Evolutionary conservation across 1,140 invertebrate genomes (phyloP).

Genomic region (Leucophenga varia): DNA sequence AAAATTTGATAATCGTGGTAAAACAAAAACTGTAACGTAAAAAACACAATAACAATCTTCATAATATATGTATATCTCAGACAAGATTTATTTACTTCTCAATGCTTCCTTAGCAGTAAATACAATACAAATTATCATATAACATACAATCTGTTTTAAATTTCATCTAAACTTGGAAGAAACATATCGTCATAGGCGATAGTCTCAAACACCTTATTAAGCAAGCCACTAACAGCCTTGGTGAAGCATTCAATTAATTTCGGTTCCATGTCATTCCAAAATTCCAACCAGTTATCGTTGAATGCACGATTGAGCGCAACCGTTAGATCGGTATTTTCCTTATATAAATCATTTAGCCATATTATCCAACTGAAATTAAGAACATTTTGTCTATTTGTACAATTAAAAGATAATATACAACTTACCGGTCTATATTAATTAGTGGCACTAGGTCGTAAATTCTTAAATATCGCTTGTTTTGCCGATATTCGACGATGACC

Average conservation of each 20-base stretch:
- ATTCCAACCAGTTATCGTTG: slow-evolving; percentile 30
- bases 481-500: slow-evolving; percentile 24
- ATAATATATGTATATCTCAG: too few species aligned
- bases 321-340: slow-evolving; percentile 28
- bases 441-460: slow-evolving; percentile 23
- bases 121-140: too few species aligned
- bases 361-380: slow-evolving; percentile 28
- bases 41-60: too few species aligned
- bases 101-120: too few species aligned
- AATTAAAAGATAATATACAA: too few species aligned
- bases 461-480: slow-evolving; percentile 29
- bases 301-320: slow-evolving; percentile 16
- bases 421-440: slow-evolving; percentile 30
- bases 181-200: slow-evolving; percentile 39
- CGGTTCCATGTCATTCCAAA: slow-evolving; percentile 31
- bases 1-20: slow-evolving; percentile 23
- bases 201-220: slow-evolving; percentile 23
- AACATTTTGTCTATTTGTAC: too few species aligned
- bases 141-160: too few species aligned
- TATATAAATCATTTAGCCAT: slow-evolving; percentile 23
- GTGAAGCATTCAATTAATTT: slow-evolving; percentile 8
- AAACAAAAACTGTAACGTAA: too few species aligned
- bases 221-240: slow-evolving; percentile 5
- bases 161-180: too few species aligned
- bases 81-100: too few species aligned